Conservation (phyloP, 2,113 vertebrate genomes). For the Lophotis ruficrista region DNA sequence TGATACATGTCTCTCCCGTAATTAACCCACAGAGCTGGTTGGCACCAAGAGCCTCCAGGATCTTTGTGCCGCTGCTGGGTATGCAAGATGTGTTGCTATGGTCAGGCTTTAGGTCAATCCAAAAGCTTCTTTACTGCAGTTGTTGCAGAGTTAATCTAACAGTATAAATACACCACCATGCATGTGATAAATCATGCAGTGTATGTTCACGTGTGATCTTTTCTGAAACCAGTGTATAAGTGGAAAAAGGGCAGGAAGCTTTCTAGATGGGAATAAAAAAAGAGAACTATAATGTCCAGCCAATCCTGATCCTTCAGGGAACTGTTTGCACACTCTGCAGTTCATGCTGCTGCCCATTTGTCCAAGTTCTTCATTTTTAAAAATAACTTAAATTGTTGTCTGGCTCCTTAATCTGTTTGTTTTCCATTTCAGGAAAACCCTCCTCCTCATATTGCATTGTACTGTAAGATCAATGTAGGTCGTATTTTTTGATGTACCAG, state of each 20-base stretch:
- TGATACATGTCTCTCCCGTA: not conserved
- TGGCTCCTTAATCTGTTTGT: not conserved
- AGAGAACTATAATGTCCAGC: not conserved
- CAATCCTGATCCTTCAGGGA: not conserved
- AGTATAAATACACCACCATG: not conserved
- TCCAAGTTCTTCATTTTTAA: not conserved
- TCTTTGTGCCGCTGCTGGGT: not conserved
- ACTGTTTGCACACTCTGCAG: not conserved
- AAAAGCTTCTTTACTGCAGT: not conserved
- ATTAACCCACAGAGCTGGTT: not conserved
- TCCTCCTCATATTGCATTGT: not conserved
- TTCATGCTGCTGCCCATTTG: not conserved
- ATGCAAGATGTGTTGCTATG: not conserved
- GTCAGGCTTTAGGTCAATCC: not conserved
- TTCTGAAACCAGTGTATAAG: not conserved
- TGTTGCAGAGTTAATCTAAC: not conserved
- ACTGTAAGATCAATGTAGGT: not conserved
- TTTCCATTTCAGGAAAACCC: not conserved
- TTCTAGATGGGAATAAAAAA: not conserved
- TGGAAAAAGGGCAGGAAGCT: not conserved
- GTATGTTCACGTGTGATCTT: not conserved
- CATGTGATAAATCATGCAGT: not conserved
- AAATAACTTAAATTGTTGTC: not conserved
- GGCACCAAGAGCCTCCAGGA: not conserved
- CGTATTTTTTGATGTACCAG: not conserved